Percentiles rank a stretch among this genome's conserved stretches.
phyloP scores from a whole-genome alignment of 2,797 vertebrate genomes.

The Paramormyrops hopkinsi region DNA sequence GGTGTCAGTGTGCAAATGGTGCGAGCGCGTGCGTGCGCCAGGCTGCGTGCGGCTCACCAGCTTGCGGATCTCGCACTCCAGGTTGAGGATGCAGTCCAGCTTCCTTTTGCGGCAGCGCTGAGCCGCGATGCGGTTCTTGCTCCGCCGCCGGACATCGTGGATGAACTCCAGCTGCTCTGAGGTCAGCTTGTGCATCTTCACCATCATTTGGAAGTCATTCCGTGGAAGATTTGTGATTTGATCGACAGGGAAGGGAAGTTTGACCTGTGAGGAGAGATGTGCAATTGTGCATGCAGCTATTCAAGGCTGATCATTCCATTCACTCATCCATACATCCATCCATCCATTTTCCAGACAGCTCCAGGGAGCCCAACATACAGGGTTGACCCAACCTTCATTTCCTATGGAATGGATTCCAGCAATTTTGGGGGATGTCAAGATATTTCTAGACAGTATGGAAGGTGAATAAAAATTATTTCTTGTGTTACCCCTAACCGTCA shows the following conservation, averaged over 20 bases:
- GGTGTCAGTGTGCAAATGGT: neutral
- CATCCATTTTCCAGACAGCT: neutral
- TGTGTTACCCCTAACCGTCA: slow-evolving; percentile 34
- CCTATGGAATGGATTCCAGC: neutral
- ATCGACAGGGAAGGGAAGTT: slow-evolving; percentile 97
- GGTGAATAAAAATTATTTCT: neutral
- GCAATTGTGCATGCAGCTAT: neutral
- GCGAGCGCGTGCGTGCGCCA: neutral
- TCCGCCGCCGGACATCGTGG: slow-evolving; percentile 87
- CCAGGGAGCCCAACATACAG: neutral
- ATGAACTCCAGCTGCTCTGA: slow-evolving; percentile 98
- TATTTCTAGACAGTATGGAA: neutral
- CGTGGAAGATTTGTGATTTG: slow-evolving; percentile 99
- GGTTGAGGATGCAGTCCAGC: slow-evolving; percentile 95
- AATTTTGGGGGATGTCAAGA: neutral
- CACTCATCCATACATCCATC: neutral
- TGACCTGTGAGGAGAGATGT: slow-evolving; percentile 73
- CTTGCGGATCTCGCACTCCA: slow-evolving; percentile 97
- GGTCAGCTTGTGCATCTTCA: slow-evolving; percentile 99
- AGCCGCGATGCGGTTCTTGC: slow-evolving; percentile 94
- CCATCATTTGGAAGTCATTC: slow-evolving; percentile 99
- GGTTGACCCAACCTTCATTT: neutral
- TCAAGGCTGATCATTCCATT: neutral
- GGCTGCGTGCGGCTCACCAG: slow-evolving; percentile 65
- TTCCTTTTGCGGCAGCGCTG: slow-evolving; percentile 98